phyloP scores from a whole-genome alignment of 2,797 vertebrate genomes.

The Hafferia zeledoni region DNA sequence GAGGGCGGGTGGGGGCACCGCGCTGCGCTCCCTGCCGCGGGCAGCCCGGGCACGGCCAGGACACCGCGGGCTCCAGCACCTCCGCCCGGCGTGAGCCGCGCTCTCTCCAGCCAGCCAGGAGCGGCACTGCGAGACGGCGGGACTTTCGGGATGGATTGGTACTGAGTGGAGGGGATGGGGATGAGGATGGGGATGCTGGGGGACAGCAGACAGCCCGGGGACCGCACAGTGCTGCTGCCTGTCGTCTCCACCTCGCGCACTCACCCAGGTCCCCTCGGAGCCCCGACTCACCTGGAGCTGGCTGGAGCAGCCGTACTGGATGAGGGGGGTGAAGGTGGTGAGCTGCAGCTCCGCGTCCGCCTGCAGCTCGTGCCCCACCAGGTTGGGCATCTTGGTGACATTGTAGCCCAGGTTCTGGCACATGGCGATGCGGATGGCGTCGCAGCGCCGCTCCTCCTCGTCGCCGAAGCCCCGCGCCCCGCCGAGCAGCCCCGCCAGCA shows the following conservation, averaged over 20 bases:
- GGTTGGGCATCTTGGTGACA: conserved; percentile 98
- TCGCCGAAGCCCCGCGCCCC: conserved; percentile 85
- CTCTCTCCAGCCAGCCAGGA: background rate
- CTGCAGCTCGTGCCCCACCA: conserved; percentile 96
- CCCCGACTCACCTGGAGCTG: conserved; percentile 91
- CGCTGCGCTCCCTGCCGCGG: background rate
- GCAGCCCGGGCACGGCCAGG: background rate
- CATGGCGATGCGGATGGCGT: conserved; percentile 97
- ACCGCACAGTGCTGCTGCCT: background rate
- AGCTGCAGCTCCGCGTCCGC: conserved; percentile 96
- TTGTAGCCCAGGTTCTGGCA: conserved; percentile 98
- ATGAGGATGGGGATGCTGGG: background rate
- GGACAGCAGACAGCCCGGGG: background rate
- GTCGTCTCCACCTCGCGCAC: background rate
- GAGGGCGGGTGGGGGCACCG: background rate
- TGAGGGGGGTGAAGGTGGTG: conserved; percentile 96
- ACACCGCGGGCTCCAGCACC: background rate
- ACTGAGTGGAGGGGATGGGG: background rate
- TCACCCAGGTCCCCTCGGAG: background rate
- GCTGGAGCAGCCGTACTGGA: conserved; percentile 98
- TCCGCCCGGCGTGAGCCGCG: background rate
- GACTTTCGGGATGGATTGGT: background rate
- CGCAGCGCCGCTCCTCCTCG: conserved; percentile 94
- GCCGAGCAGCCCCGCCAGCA: conserved; percentile 33
- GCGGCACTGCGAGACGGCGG: background rate